Evolutionary conservation across 2,888 invertebrate genomes (phyloP).

Genomic region (Sphaerophoria taeniata): DNA sequence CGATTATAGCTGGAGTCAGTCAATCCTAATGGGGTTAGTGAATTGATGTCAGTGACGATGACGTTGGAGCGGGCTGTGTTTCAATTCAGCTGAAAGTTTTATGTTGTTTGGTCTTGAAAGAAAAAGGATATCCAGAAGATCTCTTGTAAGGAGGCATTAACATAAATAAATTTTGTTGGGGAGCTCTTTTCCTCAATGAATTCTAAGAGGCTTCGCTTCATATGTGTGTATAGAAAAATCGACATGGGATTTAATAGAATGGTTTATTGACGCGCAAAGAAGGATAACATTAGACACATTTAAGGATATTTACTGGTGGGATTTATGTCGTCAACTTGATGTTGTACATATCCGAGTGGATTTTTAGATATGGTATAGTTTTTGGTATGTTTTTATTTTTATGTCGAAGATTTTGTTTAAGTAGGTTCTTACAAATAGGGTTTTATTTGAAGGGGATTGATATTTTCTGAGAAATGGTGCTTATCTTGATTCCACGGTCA

Average conservation of each 20-base stretch:
- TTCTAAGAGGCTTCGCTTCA: neutral
- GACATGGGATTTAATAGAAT: constrained; percentile 32
- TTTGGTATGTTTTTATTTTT: constrained; percentile 37
- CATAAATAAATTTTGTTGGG: constrained; percentile 38
- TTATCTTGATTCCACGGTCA: too few relatives aligned
- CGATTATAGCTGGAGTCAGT: constrained; percentile 44
- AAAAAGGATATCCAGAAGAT: constrained; percentile 7
- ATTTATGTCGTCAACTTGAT: constrained; percentile 23
- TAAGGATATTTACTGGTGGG: constrained; percentile 14
- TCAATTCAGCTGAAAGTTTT: constrained; percentile 33
- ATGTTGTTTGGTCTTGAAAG: neutral
- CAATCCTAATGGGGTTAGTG: constrained; percentile 29
- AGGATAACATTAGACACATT: constrained; percentile 26
- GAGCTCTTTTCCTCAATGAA: neutral
- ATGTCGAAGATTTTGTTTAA: constrained; percentile 28
- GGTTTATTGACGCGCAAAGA: constrained; percentile 42
- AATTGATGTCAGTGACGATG: constrained; percentile 48
- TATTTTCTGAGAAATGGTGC: too few relatives aligned
- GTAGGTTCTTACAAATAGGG: too few relatives aligned
- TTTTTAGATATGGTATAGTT: constrained; percentile 51
- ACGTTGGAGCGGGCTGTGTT: constrained; percentile 16
- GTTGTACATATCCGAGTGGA: neutral
- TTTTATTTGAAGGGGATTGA: too few relatives aligned
- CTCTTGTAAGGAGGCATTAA: neutral
- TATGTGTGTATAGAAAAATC: too few relatives aligned